phyloP scores from a whole-genome alignment of 2,888 invertebrate genomes.

The Clepsis dumicolana region DNA sequence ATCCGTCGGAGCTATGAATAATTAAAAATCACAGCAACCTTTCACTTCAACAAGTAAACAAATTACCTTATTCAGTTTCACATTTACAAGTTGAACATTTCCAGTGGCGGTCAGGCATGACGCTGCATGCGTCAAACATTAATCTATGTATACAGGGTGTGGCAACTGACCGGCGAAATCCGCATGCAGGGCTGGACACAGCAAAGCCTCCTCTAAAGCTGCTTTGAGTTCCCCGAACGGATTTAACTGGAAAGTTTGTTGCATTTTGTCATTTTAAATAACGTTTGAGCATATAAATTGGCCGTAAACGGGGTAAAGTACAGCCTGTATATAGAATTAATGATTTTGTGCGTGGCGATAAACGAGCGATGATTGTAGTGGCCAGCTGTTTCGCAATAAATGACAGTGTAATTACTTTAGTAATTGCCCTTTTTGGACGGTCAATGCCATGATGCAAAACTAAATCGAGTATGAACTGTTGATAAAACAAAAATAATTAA shows the following conservation, averaged over 20 bases:
- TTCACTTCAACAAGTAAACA: background rate
- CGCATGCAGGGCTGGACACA: conserved; percentile 69
- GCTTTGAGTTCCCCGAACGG: conserved; percentile 75
- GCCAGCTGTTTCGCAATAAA: background rate
- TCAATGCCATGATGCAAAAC: background rate
- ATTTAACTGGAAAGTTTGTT: conserved; percentile 73
- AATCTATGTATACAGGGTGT: conserved; percentile 66
- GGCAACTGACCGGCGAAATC: conserved; percentile 64
- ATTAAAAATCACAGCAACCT: background rate
- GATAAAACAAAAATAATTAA: background rate
- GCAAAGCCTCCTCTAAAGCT: conserved; percentile 73
- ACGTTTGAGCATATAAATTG: conserved; percentile 42
- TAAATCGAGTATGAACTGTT: background rate
- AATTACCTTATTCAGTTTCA: conserved; percentile 23
- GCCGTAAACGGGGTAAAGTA: conserved; percentile 10
- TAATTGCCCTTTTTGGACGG: background rate
- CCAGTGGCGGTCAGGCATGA: conserved; percentile 48
- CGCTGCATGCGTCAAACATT: conserved; percentile 68
- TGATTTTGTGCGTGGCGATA: conserved; percentile 9
- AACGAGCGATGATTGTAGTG: background rate
- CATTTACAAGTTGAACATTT: conserved; percentile 24
- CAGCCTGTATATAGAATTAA: conserved; percentile 5
- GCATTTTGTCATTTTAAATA: conserved; percentile 63
- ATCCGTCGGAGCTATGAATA: too few relatives aligned
- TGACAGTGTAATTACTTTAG: background rate